Conservation (phyloP, 2,888 invertebrate genomes). For the Chrysotoxum bicinctum region DNA sequence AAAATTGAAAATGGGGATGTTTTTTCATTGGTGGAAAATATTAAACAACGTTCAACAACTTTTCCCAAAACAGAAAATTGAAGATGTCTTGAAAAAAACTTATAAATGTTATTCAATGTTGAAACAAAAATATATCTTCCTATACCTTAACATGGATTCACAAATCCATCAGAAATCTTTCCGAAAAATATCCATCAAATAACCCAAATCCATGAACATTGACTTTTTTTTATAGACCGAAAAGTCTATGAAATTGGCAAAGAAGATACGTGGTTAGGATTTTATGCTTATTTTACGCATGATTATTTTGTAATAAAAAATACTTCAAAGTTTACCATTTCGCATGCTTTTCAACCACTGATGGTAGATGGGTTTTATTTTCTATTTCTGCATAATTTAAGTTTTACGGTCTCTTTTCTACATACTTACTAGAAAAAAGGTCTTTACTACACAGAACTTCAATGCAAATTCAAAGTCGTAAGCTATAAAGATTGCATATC, state of each 20-base stretch:
- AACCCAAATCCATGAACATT: neutral
- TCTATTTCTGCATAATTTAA: conserved; percentile 14
- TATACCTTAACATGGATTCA: neutral
- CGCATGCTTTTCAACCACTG: neutral
- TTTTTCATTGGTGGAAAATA: no score
- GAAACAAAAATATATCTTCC: no score
- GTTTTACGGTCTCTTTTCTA: conserved; percentile 4
- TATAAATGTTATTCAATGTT: no score
- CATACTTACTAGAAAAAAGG: neutral
- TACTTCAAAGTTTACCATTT: neutral
- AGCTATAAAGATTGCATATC: neutral
- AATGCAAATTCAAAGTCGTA: conserved; percentile 5
- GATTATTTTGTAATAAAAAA: conserved; percentile 17
- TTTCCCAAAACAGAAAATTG: no score
- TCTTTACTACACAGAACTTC: neutral
- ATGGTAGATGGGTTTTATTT: neutral
- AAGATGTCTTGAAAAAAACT: no score
- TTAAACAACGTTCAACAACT: no score
- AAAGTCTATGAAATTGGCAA: neutral
- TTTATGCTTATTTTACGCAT: conserved; percentile 16
- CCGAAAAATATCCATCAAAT: neutral
- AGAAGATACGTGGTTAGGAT: neutral
- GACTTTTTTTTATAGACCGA: neutral
- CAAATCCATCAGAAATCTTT: neutral
- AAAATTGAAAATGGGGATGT: neutral